Base-by-base conservation (phyloP, 2,797 vertebrate genomes). In the Psittacula derbiana region DNA sequence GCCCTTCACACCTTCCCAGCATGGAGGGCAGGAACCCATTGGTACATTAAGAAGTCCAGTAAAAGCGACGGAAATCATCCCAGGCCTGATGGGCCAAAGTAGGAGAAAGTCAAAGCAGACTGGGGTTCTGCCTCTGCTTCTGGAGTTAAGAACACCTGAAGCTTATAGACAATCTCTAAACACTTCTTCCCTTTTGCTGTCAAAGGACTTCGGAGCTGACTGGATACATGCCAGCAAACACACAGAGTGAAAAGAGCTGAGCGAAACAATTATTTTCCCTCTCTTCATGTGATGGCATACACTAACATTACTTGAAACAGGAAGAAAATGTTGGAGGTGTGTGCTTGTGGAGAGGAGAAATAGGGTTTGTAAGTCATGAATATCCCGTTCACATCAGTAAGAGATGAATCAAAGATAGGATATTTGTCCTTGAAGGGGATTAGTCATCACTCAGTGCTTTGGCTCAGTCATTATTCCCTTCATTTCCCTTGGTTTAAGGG, bases 391-490 rank as follows among this genome's bases (percentile, higher is more conserved):
- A 57, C 52, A 79, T 57, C 49, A 82, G 69, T 86, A 69, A 72
- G 61, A 91, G 76, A 93, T 94, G 67, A 96, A 92, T 94, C 83
- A 91, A 96, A 91, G 72, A 18, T 60, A 93, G 87, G 66, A 33
- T 93, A 86, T 67, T 82, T 81, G 79, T 90, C 89, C 93, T 93
- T 91, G 53, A 47, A 58, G 65, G 49, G 78, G 33, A 85, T 94
- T 97, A 94, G 88, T 95, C 93, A 94, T 67, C 78, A 73, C 36
- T 66, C 81, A 47, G 81, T 49, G 58, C 87, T 93, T 88, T 92
- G 75, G 70, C 55, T 69, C 87, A 46, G 82, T 88, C 86, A 79
- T 79, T 81, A 93, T 96, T 96, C 95, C 93, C 81, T 95, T 86
- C 49, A 90, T 81, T 66, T 83, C 44, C 74, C 70, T 67, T 90